phyloP scores from a whole-genome alignment of 2,888 invertebrate species.

The Loripinus fragilis region DNA sequence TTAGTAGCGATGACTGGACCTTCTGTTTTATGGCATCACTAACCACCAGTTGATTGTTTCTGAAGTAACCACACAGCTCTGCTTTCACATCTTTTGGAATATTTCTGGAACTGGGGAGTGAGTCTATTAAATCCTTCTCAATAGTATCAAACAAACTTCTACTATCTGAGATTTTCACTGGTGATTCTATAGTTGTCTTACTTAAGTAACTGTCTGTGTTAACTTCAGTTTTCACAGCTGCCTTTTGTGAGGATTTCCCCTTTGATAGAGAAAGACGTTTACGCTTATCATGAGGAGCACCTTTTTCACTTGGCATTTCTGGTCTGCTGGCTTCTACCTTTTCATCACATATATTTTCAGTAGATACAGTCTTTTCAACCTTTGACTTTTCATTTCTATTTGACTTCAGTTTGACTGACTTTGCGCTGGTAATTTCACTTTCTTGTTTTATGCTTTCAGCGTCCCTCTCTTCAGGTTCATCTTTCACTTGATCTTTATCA shows the following conservation, averaged over 20 bases:
- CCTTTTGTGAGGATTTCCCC: background rate
- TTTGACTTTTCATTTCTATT: background rate
- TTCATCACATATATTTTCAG: background rate
- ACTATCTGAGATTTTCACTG: background rate
- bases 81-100: slow-evolving; percentile 65
- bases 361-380: background rate
- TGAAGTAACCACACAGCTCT: slow-evolving; percentile 60
- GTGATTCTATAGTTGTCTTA: background rate
- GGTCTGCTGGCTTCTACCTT: too few relatives aligned
- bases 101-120: slow-evolving; percentile 53
- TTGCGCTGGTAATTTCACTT: too few relatives aligned
- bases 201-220: background rate
- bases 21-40: slow-evolving; percentile 63
- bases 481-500: background rate
- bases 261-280: background rate
- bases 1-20: slow-evolving; percentile 65
- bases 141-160: slow-evolving; percentile 15
- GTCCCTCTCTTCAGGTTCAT: slow-evolving; percentile 7
- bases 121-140: slow-evolving; percentile 31
- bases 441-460: background rate
- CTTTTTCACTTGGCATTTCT: background rate
- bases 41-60: slow-evolving; percentile 62
- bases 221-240: background rate
- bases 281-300: background rate
- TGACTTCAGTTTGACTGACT: background rate